phyloP scores from a whole-genome alignment of 2,797 vertebrate species.

The Paguma larvata region DNA sequence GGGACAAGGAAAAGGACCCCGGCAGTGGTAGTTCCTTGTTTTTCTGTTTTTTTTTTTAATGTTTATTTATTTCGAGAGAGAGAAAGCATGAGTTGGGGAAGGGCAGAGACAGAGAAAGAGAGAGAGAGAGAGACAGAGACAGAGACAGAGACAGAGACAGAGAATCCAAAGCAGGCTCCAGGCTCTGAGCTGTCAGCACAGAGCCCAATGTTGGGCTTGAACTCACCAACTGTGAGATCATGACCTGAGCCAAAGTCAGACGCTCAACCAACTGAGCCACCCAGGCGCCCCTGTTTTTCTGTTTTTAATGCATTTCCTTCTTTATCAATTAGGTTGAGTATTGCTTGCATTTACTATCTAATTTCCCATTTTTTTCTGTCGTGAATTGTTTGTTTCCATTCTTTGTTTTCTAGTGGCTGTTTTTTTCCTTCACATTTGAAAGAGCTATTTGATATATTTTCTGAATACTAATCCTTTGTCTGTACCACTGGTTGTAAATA shows the following conservation, averaged over 20 bases:
- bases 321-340: neutral
- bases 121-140: too few relatives aligned
- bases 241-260: too few relatives aligned
- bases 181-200: too few relatives aligned
- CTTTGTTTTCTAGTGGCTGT: neutral
- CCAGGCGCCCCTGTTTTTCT: neutral
- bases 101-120: too few relatives aligned
- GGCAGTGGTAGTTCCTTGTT: neutral
- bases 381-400: neutral
- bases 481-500: neutral
- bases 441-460: neutral
- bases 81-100: too few relatives aligned
- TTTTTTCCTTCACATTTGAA: conserved; percentile 38
- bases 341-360: neutral
- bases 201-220: too few relatives aligned
- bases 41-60: neutral
- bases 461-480: neutral
- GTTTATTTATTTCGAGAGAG: too few relatives aligned
- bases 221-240: too few relatives aligned
- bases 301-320: neutral
- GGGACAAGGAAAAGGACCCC: too few relatives aligned
- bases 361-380: conserved; percentile 5
- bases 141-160: too few relatives aligned
- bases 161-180: too few relatives aligned
- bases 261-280: too few relatives aligned